Evolutionary conservation across 2,113 vertebrate species (phyloP).

Genomic region (Anser cygnoides): DNA sequence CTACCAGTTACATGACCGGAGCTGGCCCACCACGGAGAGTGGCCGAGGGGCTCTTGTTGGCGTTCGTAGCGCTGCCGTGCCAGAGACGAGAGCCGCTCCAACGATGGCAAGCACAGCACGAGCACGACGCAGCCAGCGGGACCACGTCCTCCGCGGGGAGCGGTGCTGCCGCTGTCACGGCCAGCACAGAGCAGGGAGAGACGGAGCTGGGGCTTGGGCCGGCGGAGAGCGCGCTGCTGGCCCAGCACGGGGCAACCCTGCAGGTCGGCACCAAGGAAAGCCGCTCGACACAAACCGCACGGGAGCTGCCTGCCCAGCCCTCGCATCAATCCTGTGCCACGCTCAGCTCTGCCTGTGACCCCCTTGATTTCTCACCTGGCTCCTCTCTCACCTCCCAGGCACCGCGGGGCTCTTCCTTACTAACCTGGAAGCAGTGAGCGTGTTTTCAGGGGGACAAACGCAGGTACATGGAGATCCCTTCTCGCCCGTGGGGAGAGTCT

Average conservation of each 20-base stretch:
- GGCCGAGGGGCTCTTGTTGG: not conserved
- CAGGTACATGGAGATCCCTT: rapidly evolving
- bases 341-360: not conserved
- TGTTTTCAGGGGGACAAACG: not conserved
- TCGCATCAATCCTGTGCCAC: not conserved
- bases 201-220: not conserved
- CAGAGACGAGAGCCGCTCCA: not conserved
- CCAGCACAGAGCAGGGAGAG: not conserved
- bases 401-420: not conserved
- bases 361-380: not conserved
- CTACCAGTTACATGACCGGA: not conserved
- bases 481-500: not conserved
- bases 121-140: rapidly evolving
- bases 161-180: rapidly evolving
- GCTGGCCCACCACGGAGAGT: not conserved
- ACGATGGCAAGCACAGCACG: rapidly evolving
- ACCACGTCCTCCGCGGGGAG: rapidly evolving
- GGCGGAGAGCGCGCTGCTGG: too few relatives aligned
- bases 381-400: not conserved
- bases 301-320: not conserved
- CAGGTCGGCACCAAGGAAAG: not conserved
- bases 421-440: rapidly evolving
- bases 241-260: too few relatives aligned
- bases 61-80: not conserved
- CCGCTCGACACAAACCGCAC: rapidly evolving